Base-by-base conservation (phyloP, 2,888 invertebrate species). In the Stratiomys singularior region DNA sequence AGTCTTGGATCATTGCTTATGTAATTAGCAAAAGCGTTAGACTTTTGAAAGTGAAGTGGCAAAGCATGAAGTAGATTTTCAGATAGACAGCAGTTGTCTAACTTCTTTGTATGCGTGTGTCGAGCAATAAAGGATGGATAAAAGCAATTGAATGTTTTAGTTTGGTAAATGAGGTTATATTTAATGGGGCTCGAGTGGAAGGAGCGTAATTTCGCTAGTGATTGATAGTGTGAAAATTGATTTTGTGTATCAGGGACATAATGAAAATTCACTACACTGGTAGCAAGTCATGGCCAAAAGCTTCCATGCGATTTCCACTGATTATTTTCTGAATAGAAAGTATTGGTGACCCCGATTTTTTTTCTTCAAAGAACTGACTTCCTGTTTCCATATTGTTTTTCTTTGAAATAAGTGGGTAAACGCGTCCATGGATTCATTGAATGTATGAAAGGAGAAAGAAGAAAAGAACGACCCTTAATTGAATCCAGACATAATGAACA, bases 21-120 rank as follows among this genome's bases (percentile, higher is more conserved):
- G 60, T 60, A 60, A 60, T 60, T 60, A 60, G 60, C 23, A 37
- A 11, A 25, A 25, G 60, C 60, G 60, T 60, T 60, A 60, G 60
- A 60, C 25, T 60, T 37, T 37, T 37, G 37, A 37, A 37, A 37
- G 37, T 37, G 37, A 37, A 37, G 37, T 37, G 37, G 37, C 37
- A 37, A 37, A 37, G 37, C 37, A 37, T 37, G 37, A 37, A 52
- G 52, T 52, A 4, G 15, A 52, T 52, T 52, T 13, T 52, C 18
- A 4, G 4, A 4, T n/a, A 18, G 52, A 9, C 15, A 13, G 52
- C 15, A 15, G 15, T 52, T 18, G 52, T n/a, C 15, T 18, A 52
- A 52, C 15, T n/a, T 52, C 52, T 52, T n/a, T 18, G 18, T 4
- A 37, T 9, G 3, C 15, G 52, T 52, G 3, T 13, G 18, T 52